These are phyloP conservation scores for Campoletis raptor DNA, from an alignment of 2,888 invertebrate genomes.

Conservation along the genomic window DNA sequence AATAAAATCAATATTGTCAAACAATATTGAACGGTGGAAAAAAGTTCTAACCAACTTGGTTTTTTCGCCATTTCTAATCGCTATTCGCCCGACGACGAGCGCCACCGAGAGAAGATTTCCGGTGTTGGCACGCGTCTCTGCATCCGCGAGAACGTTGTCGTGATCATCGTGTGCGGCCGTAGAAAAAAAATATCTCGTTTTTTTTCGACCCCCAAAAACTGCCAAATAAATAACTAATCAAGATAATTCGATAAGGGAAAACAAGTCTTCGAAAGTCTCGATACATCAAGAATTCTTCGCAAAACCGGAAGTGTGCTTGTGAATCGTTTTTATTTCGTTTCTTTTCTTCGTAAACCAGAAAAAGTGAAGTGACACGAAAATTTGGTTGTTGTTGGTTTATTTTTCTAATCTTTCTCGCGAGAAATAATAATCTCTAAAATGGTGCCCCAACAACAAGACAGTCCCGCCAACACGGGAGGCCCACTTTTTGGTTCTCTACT, in stretches of 20 bases:
- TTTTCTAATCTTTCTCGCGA: constrained; percentile 7
- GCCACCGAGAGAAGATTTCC: constrained; percentile 22
- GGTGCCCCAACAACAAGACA: constrained; percentile 91
- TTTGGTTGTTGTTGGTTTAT: constrained; percentile 47
- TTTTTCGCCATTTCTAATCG: background rate
- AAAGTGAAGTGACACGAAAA: constrained; percentile 75
- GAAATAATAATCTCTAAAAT: constrained; percentile 83
- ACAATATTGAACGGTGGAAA: background rate
- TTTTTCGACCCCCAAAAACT: background rate
- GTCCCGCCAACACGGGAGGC: constrained; percentile 88
- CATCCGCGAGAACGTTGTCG: background rate
- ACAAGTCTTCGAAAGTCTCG: background rate
- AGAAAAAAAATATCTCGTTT: background rate
- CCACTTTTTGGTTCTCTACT: constrained; percentile 96
- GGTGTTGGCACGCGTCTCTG: constrained; percentile 25
- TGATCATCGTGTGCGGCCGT: background rate
- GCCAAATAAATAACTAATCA: background rate
- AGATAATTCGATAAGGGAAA: background rate
- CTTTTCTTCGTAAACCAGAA: background rate
- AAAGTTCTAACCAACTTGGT: background rate
- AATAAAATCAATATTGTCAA: background rate
- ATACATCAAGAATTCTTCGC: background rate
- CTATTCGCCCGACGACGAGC: background rate
- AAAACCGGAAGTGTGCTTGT: constrained; percentile 36
- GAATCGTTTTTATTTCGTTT: constrained; percentile 28